Conservation (phyloP, 1,140 invertebrate genomes). For the Microplitis mediator region DNA sequence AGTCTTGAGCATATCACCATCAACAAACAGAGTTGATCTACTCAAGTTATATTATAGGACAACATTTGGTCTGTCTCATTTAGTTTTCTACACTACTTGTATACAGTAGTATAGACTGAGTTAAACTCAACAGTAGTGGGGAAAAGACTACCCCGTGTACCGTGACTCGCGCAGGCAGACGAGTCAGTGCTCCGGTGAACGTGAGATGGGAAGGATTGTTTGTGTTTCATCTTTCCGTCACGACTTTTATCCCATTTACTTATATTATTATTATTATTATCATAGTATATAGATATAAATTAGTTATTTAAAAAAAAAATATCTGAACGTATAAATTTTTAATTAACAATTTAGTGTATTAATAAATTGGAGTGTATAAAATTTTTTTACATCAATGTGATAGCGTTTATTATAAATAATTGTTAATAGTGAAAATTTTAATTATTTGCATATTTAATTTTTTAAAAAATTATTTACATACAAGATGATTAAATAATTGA, state of each 20-base stretch:
- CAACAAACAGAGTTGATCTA: no score
- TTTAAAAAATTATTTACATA: background rate
- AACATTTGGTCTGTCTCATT: background rate
- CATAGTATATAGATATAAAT: background rate
- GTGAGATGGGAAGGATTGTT: background rate
- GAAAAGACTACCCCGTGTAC: constrained; percentile 7
- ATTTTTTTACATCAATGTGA: no score
- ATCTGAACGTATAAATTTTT: background rate
- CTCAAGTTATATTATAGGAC: no score
- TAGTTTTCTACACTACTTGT: no score
- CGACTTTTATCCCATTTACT: background rate
- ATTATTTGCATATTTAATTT: no score
- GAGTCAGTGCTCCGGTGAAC: constrained; percentile 23
- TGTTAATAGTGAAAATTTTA: no score
- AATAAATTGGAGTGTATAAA: no score
- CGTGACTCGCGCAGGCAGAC: background rate
- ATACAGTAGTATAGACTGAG: no score
- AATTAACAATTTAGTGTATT: no score
- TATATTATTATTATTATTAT: background rate
- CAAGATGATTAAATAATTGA: background rate
- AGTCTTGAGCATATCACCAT: background rate
- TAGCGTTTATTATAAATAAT: no score
- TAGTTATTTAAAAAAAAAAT: background rate
- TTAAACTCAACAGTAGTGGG: background rate
- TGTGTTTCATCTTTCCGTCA: background rate